Base-by-base conservation (phyloP, 2,888 invertebrate species). In the Glaucopsyche alexis region DNA sequence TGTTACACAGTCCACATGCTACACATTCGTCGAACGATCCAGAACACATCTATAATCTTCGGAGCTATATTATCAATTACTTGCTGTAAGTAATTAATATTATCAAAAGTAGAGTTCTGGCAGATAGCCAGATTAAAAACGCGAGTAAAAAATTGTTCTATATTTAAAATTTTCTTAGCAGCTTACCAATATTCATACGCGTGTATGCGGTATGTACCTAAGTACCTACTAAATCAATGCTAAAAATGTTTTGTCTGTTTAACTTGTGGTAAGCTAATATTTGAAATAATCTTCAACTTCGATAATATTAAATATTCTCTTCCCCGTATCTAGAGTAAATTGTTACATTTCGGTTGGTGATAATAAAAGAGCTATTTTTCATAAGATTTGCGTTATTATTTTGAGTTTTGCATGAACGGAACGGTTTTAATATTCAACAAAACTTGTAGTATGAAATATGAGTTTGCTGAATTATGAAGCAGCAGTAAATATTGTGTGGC, bases 41-140 rank as follows among this genome's bases (percentile, higher is more conserved):
- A 47, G 69, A 69, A 69, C 45, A 69, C 49, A 69, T 49, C 47
- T 29, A 49, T 69, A 69, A 29, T 69, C 45, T 69, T 19, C 47
- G 69, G 47, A 49, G 49, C 45, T 29, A 69, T 42, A 65, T 42
- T 42, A 42, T 42, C 65, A 42, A 47, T 69, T 47, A 45, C 45
- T 69, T n/a, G 69, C 29, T 60, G 60, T 60, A 60, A 29, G 49
- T 69, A 69, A 69, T 69, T 69, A 69, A 69, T 49, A 69, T 69
- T 69, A 67, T 69, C 47, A 47, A 49, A 81, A 80, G 79, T 80
- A 80, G 79, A 74, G 78, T 76, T 74, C 83, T 89, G 89, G 89
- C 87, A 38, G 64, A 52, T 50, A 45, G 45, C 69, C 69, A 69
- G 49, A 38, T 49, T 19, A 49, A 49, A 69, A 69, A 49, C 49